Evolutionary conservation across 2,797 vertebrate species (phyloP), one percentile per base, ranked within the genome.

Genomic region (Etheostoma perlongum): DNA sequence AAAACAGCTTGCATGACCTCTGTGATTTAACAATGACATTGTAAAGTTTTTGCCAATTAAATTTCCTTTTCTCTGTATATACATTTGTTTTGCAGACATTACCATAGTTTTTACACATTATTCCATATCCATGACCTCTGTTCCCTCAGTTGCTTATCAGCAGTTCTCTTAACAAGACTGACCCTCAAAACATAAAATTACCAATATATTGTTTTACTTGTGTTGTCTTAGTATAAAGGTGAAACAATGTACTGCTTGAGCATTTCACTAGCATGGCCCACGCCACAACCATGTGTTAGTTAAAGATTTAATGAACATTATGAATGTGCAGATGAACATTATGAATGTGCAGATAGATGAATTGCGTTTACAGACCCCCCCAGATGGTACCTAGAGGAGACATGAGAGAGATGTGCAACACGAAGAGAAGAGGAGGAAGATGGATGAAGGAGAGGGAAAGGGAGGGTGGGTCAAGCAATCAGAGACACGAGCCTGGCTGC

Each of bases 81-180:
- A 33, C 13, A 55, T 59, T 13, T 47, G 27, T 14, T 33, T 27
- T 49, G 15, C 27, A 44, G 10, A 47, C 21, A 51, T 51, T 62
- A 16, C 4, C 10, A 1, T 4, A 11, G 3, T 44, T 55, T 66
- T 54, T 10, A 5, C 0, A 40, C 1, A 7, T 44, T 62, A 4
- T 44, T 48, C 23, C 0, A 1, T 53, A 42, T 27, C 7, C 1
- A 15, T 6, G 13, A n/a, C 51, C 36, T 44, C 52, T 53, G 55
- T 70, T 85, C 55, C 63, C 27, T 57, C 30, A 72, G 59, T 57
- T 60, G 64, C 23, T 0, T 55, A 21, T 60, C 54, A 75, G 60
- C 44, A 70, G 62, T n/a, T 36, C 49, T 63, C 72, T 54, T 44
- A 76, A 76, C 52, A 62, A 71, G 12, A 54, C 25, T 67, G 64